A percentile compares a stretch with the other conserved stretches of the same genome.
phyloP scores from a whole-genome alignment of 2,113 vertebrate genomes.

The Nothocercus julius region DNA sequence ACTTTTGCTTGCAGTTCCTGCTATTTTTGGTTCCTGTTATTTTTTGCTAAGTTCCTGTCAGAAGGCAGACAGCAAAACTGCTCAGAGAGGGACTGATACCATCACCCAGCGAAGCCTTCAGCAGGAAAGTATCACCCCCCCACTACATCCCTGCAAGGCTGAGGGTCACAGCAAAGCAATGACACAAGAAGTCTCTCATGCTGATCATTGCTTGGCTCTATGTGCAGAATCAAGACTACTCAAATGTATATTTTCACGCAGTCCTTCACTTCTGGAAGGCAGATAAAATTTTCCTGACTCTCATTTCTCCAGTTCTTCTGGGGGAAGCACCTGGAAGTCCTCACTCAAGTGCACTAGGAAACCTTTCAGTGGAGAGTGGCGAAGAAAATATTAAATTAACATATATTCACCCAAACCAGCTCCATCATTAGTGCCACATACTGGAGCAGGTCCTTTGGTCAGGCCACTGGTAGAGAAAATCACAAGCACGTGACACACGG shows the following conservation, averaged over 20 bases:
- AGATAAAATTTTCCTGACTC: background rate
- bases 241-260: too few relatives aligned
- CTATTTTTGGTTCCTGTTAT: too few relatives aligned
- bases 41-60: background rate
- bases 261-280: background rate
- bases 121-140: background rate
- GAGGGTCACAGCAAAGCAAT: background rate
- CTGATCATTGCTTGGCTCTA: background rate
- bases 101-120: too few relatives aligned
- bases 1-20: background rate
- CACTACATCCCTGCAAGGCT: background rate
- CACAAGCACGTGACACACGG: background rate
- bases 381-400: background rate
- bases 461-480: background rate
- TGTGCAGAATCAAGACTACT: background rate
- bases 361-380: background rate
- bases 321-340: background rate
- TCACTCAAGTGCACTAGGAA: fast-evolving
- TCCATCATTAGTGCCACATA: fast-evolving
- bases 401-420: background rate
- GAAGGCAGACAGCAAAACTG: background rate
- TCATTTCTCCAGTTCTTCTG: background rate
- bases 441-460: fast-evolving
- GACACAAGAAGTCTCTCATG: background rate
- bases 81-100: background rate